phyloP scores from a whole-genome alignment of 2,888 invertebrate species.

The Seladonia tumulorum region DNA sequence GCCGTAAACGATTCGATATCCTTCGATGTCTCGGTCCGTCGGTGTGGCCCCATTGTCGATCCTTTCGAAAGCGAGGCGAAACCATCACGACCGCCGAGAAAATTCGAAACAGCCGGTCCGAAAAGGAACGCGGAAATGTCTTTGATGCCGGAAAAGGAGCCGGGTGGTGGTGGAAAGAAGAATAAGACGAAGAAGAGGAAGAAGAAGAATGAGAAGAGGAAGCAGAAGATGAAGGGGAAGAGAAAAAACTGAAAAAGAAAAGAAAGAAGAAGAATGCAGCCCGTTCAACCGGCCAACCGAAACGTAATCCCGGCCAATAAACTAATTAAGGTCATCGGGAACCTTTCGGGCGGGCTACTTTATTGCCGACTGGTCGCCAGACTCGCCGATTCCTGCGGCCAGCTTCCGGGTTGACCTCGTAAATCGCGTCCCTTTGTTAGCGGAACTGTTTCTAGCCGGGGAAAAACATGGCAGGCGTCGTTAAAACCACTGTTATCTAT shows the following conservation, averaged over 20 bases:
- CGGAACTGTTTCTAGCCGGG: neutral
- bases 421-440: slow-evolving; percentile 14
- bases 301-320: slow-evolving; percentile 77
- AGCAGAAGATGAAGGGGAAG: slow-evolving; percentile 51
- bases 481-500: neutral
- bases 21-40: neutral
- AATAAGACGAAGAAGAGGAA: neutral
- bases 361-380: slow-evolving; percentile 31
- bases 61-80: slow-evolving; percentile 65
- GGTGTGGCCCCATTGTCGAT: slow-evolving; percentile 20
- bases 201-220: slow-evolving; percentile 10
- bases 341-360: slow-evolving; percentile 40
- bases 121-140: slow-evolving; percentile 12
- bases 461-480: neutral
- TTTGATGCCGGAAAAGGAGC: slow-evolving; percentile 44
- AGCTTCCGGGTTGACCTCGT: slow-evolving; percentile 37
- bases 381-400: slow-evolving; percentile 1
- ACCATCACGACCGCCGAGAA: slow-evolving; percentile 63
- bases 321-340: slow-evolving; percentile 76
- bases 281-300: slow-evolving; percentile 70
- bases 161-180: neutral
- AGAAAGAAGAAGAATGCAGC: slow-evolving; percentile 56
- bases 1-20: slow-evolving; percentile 6
- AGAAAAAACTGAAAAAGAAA: slow-evolving; percentile 18
- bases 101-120: slow-evolving; percentile 45